Base-by-base conservation (phyloP, 2,113 vertebrate genomes). In the Phrynosoma platyrhinos region DNA sequence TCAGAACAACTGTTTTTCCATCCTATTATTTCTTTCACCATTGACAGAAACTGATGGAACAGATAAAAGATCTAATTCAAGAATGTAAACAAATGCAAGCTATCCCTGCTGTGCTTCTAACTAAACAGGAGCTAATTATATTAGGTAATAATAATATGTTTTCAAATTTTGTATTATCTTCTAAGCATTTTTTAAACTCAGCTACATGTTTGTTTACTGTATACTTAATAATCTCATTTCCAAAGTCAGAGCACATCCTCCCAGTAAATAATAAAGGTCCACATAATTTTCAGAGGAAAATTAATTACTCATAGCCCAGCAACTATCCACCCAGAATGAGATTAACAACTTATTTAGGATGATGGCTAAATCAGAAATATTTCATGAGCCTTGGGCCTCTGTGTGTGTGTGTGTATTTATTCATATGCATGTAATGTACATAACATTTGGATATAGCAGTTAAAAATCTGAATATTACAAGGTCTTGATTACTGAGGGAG, bases 251-350 rank as follows among this genome's bases (percentile, higher is more conserved):
- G 58, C 36, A 0, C 3, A 53, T 30, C 91, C 84, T 92, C 53
- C 16, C 79, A 79, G 55, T 30, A 36, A 79, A 25, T 94, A 93
- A 92, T 89, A 93, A 93, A 88, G 84, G 47, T 47, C 47, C 7
- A 47, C 74, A 91, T 93, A 90, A 93, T 94, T 92, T 95, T 95
- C 91, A 92, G 91, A 90, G 88, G 86, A 93, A 94, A 94, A 95
- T 94, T 94, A 96, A 95, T 95, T 94, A 95, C 92, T 94, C 40
- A 77, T 95, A 94, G 96, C 94, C 92, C 94, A 80, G 90, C 95
- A 93, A 89, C 90, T 94, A 93, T 95, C 93, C 95, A 94, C 94
- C 92, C 92, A 75, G 64, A 18, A 47, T 47, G 47, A 7, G 7
- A 47, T 47, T 7, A 47, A 66, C 64, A 74, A 68, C 66, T 84